These are phyloP conservation scores for Petrolisthes manimaculis DNA, from an alignment of 2,888 invertebrate genomes.

Conservation along the genomic window DNA sequence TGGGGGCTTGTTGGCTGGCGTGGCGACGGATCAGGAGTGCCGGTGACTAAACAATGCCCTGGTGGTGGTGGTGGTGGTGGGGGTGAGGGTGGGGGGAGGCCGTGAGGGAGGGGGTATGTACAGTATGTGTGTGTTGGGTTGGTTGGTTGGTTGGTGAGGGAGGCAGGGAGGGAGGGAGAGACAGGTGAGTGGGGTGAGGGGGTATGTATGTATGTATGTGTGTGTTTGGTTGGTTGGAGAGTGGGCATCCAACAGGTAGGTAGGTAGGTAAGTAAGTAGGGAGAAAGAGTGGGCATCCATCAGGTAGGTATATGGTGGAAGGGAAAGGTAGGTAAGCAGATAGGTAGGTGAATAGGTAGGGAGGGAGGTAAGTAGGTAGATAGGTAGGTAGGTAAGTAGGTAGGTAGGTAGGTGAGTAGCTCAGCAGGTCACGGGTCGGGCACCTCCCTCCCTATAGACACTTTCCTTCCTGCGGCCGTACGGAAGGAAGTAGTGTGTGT, in stretches of 20 bases:
- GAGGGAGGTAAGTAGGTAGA: too few relatives aligned
- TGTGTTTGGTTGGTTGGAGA: neutral
- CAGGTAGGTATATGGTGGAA: too few relatives aligned
- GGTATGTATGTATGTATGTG: neutral
- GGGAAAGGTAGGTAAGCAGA: too few relatives aligned
- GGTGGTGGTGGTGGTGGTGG: conserved; percentile 12
- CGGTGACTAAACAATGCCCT: neutral
- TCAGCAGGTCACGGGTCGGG: neutral
- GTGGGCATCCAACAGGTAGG: neutral
- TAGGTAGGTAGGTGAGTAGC: neutral
- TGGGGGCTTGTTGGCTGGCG: neutral
- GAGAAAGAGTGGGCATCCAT: neutral
- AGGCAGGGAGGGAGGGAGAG: neutral
- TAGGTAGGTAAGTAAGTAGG: too few relatives aligned
- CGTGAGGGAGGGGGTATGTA: neutral
- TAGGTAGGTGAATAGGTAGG: too few relatives aligned
- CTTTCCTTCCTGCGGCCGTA: conserved; percentile 21
- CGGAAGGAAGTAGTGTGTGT: neutral
- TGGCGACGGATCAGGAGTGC: neutral
- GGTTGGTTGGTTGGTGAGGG: neutral
- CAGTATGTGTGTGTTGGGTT: neutral
- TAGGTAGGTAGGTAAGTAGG: too few relatives aligned
- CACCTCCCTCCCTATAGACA: neutral
- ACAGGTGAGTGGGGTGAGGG: neutral
- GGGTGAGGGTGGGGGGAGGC: neutral